Conservation (phyloP, 2,113 vertebrate species). For the Bettongia penicillata region DNA sequence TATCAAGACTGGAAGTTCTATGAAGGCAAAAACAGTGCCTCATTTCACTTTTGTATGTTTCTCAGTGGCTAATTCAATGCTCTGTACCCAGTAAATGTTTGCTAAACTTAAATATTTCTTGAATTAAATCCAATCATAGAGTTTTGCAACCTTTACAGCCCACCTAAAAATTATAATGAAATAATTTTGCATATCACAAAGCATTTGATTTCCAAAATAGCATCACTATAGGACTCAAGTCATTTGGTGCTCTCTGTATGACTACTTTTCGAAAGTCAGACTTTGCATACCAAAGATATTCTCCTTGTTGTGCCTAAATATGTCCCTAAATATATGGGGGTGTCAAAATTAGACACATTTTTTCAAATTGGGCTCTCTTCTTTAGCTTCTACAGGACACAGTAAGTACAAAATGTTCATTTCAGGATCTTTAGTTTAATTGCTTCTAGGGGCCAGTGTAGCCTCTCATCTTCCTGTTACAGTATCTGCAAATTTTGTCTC, state of each 20-base stretch:
- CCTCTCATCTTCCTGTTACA: not conserved
- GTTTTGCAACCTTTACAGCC: not conserved
- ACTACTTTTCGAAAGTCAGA: not conserved
- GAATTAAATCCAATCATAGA: not conserved
- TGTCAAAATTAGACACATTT: slow-evolving; percentile 16
- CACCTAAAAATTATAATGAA: not conserved
- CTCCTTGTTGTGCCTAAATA: not conserved
- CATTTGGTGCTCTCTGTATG: not conserved
- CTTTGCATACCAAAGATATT: not conserved
- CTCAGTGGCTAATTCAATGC: not conserved
- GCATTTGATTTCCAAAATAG: not conserved
- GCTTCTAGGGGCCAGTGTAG: not conserved
- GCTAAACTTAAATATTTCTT: not conserved
- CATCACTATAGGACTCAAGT: not conserved
- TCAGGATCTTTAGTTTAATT: not conserved
- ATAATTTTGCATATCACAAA: not conserved
- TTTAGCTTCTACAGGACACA: not conserved
- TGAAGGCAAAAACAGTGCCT: not conserved
- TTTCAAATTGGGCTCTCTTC: slow-evolving; percentile 6
- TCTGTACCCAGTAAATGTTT: not conserved
- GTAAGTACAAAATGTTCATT: not conserved
- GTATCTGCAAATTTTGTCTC: not conserved
- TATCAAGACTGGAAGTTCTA: not conserved
- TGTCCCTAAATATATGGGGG: not conserved
- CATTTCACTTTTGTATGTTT: not conserved